A percentile compares a stretch with the other conserved stretches of the same genome.
Conservation (phyloP, 1,140 invertebrate genomes). For the Chymomyza costata region DNA sequence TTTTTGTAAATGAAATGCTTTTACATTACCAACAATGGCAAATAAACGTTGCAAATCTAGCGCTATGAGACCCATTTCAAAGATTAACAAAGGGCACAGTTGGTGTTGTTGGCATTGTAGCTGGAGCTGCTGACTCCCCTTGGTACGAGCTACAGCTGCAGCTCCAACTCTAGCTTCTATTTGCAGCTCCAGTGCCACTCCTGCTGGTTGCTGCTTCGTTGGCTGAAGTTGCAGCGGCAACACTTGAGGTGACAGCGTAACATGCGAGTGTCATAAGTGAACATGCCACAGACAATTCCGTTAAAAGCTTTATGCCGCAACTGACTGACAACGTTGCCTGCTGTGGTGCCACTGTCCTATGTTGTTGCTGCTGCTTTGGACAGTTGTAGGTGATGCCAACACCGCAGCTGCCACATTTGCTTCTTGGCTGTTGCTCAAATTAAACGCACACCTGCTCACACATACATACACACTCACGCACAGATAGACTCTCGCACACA, state of each 20-base stretch:
- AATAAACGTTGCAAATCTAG: constrained; percentile 13
- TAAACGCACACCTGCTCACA: constrained; percentile 32
- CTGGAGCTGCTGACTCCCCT: no score
- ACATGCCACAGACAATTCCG: constrained; percentile 59
- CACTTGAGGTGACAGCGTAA: constrained; percentile 66
- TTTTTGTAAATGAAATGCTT: constrained; percentile 35
- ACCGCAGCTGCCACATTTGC: no score
- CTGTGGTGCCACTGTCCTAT: no score
- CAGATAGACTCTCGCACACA: no score
- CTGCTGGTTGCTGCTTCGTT: constrained; percentile 1
- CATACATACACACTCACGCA: neutral
- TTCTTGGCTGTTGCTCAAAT: constrained; percentile 42
- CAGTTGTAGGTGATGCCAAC: constrained; percentile 26
- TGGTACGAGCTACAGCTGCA: no score
- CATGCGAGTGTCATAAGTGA: constrained; percentile 40
- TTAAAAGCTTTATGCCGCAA: constrained; percentile 58
- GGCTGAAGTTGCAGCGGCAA: constrained; percentile 10
- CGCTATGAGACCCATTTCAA: constrained; percentile 46
- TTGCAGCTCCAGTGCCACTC: neutral
- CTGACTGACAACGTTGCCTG: no score
- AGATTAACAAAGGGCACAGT: constrained; percentile 66
- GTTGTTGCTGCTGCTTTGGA: no score
- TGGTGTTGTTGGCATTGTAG: no score
- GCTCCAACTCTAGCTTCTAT: constrained; percentile 1
- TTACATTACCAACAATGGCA: constrained; percentile 35